These are phyloP conservation scores for Drosophila conformis DNA, from an alignment of 2,888 invertebrate species.

Conservation along the genomic window DNA sequence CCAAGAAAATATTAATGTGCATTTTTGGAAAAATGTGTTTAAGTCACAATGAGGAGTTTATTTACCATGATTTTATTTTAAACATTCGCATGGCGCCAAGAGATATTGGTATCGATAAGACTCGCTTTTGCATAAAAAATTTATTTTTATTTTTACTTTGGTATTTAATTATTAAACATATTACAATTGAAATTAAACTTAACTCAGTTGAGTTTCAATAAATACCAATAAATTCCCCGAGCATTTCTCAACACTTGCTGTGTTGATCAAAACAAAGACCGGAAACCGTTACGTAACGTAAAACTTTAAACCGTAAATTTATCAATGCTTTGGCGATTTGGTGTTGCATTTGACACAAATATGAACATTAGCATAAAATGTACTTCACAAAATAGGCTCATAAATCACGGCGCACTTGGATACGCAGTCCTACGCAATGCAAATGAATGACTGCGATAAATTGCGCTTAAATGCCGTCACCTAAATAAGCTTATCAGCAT, in stretches of 20 bases:
- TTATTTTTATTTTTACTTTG: background rate
- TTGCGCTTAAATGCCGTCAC: constrained; percentile 31
- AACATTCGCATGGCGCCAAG: background rate
- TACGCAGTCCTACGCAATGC: constrained; percentile 54
- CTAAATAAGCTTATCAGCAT: constrained; percentile 47
- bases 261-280: constrained; percentile 14
- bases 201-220: background rate
- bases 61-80: background rate
- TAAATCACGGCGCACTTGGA: constrained; percentile 61
- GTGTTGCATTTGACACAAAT: constrained; percentile 45
- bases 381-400: constrained; percentile 39
- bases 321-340: constrained; percentile 12
- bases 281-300: constrained; percentile 22
- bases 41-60: background rate
- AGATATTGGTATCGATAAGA: background rate
- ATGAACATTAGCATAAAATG: constrained; percentile 48
- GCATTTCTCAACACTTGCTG: constrained; percentile 34
- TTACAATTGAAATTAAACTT: background rate
- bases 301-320: constrained; percentile 1
- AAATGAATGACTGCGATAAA: constrained; percentile 55
- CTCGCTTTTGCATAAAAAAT: background rate
- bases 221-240: background rate
- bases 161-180: background rate
- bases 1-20: background rate
- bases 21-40: background rate